Evolutionary conservation across 2,888 invertebrate genomes (phyloP).

Genomic region (Coremacera marginata): DNA sequence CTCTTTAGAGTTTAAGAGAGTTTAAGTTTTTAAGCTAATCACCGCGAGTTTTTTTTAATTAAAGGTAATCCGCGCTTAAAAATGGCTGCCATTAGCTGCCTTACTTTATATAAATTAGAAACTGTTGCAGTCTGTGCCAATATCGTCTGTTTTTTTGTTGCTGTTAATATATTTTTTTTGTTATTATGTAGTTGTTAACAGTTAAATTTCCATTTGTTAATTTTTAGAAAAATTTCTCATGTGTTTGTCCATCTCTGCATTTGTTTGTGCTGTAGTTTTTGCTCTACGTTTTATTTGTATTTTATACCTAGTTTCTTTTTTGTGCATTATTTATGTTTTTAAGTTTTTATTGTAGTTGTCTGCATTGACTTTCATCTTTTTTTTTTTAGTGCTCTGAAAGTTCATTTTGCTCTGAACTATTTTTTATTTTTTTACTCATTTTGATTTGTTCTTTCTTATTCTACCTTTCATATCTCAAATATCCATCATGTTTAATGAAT

Average conservation of each 20-base stretch:
- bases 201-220: background rate
- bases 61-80: constrained; percentile 38
- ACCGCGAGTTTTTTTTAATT: constrained; percentile 33
- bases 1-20: background rate
- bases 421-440: background rate
- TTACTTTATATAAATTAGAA: too few species aligned
- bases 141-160: too few species aligned
- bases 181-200: background rate
- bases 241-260: background rate
- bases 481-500: background rate
- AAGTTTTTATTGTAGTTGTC: background rate
- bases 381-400: background rate
- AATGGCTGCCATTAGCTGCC: too few species aligned
- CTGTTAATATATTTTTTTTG: background rate
- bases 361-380: background rate
- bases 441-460: background rate
- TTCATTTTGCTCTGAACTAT: background rate
- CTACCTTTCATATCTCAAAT: background rate
- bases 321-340: background rate
- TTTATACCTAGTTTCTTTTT: background rate
- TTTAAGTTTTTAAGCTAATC: constrained; percentile 35
- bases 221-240: background rate
- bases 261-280: background rate
- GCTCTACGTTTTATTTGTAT: background rate
- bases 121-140: too few species aligned